These are phyloP conservation scores for Glossophaga mutica DNA, from an alignment of 2,797 vertebrate species.

Conservation along the genomic window DNA sequence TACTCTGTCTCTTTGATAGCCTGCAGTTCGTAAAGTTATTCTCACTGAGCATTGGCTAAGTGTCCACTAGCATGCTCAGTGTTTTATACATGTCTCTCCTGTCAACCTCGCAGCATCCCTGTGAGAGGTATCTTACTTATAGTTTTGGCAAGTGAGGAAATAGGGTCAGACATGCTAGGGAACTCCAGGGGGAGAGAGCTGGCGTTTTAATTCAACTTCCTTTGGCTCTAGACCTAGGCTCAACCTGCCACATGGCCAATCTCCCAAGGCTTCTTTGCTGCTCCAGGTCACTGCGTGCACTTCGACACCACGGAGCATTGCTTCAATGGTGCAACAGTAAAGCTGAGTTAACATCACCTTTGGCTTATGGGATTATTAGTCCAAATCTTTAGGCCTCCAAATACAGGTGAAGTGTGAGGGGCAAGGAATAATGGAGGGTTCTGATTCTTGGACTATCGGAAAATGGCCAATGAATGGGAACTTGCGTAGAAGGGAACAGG, in stretches of 20 bases:
- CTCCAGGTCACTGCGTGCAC: accelerated
- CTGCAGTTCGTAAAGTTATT: neutral
- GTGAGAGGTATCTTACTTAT: neutral
- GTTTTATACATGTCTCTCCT: neutral
- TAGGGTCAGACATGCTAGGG: neutral
- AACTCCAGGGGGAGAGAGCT: neutral
- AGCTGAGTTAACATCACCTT: neutral
- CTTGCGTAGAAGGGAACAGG: neutral
- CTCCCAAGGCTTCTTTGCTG: neutral
- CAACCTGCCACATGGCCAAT: accelerated
- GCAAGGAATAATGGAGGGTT: neutral
- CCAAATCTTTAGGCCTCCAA: neutral
- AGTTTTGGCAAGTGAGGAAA: neutral
- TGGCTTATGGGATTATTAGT: neutral
- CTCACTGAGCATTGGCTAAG: neutral
- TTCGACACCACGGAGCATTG: neutral
- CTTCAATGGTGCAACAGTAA: neutral
- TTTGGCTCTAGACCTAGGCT: neutral
- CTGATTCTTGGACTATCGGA: neutral
- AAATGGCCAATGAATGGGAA: neutral
- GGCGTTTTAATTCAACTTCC: neutral
- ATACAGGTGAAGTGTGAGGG: neutral
- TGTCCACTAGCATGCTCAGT: neutral
- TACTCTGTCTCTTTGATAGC: neutral
- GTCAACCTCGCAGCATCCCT: neutral